phyloP scores from a whole-genome alignment of 2,113 vertebrate species.

The Pao palembangensis region DNA sequence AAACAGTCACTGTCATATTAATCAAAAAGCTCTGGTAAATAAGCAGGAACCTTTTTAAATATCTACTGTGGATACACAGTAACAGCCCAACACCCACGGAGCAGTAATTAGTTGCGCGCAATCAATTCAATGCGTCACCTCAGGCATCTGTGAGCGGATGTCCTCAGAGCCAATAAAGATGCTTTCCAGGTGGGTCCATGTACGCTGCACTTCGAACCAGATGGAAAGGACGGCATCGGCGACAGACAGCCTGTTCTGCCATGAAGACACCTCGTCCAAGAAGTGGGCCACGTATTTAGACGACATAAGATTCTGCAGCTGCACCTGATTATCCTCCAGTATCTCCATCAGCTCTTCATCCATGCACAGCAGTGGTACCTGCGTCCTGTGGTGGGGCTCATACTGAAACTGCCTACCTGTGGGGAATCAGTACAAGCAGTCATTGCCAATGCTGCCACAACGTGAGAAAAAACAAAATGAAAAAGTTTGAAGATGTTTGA shows the following conservation, averaged over 20 bases:
- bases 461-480: background rate
- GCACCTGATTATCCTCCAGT: slow-evolving; percentile 94
- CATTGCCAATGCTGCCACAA: background rate
- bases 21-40: too few species aligned
- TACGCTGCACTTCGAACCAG: slow-evolving; percentile 92
- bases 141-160: slow-evolving; percentile 87
- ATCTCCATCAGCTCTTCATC: slow-evolving; percentile 88
- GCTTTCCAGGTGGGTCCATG: slow-evolving; percentile 92
- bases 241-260: slow-evolving; percentile 87
- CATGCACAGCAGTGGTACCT: slow-evolving; percentile 75
- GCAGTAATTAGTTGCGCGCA: background rate
- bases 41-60: too few species aligned
- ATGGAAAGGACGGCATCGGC: slow-evolving; percentile 82
- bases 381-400: slow-evolving; percentile 79
- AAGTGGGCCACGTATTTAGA: slow-evolving; percentile 89
- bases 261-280: slow-evolving; percentile 86
- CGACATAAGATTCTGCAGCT: slow-evolving; percentile 90
- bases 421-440: background rate
- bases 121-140: slow-evolving; percentile 70
- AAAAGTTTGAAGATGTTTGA: background rate
- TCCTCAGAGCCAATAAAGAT: slow-evolving; percentile 96
- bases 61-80: background rate
- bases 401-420: slow-evolving; percentile 85
- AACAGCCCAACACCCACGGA: slow-evolving; percentile 12
- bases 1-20: too few species aligned